These are phyloP conservation scores for Dasysyrphus albostriatus DNA, from an alignment of 2,888 invertebrate genomes.

Conservation along the genomic window DNA sequence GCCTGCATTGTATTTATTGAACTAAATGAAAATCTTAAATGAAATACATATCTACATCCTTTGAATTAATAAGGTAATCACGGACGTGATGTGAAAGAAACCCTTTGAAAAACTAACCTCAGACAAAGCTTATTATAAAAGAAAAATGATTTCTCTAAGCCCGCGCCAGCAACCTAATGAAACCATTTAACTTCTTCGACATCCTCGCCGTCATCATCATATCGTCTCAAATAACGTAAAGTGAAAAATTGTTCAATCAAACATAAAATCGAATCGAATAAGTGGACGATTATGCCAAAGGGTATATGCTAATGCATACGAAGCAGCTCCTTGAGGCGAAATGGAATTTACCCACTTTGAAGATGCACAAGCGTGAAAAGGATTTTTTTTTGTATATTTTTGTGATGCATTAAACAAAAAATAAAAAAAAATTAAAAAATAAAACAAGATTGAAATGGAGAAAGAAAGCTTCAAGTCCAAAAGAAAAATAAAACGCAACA, in stretches of 20 bases:
- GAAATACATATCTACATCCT: not conserved
- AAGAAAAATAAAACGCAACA: slow-evolving; percentile 49
- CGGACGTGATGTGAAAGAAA: slow-evolving; percentile 16
- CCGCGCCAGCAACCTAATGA: slow-evolving; percentile 55
- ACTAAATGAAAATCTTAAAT: not conserved
- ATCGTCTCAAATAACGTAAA: slow-evolving; percentile 42
- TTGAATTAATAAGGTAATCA: slow-evolving; percentile 2
- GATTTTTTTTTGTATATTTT: slow-evolving; percentile 37
- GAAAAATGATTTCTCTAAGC: slow-evolving; percentile 2
- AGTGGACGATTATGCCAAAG: slow-evolving; percentile 74
- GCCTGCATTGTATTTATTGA: not conserved
- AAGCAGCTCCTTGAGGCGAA: slow-evolving; percentile 67
- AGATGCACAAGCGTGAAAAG: slow-evolving; percentile 45
- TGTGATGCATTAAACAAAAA: slow-evolving; percentile 54
- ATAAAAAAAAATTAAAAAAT: slow-evolving; percentile 22
- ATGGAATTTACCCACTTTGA: slow-evolving; percentile 72
- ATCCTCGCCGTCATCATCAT: slow-evolving; percentile 20
- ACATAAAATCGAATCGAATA: slow-evolving; percentile 75
- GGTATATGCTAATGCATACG: slow-evolving; percentile 76
- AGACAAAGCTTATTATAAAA: slow-evolving; percentile 9
- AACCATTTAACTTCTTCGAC: slow-evolving; percentile 69
- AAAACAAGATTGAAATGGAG: slow-evolving; percentile 17
- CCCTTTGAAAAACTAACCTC: slow-evolving; percentile 11
- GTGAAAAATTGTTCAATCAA: slow-evolving; percentile 76
- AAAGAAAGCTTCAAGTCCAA: slow-evolving; percentile 58